Evolutionary conservation across 2,888 invertebrate genomes (phyloP), one percentile per base, ranked within the genome.

Genomic region (Drosophila borealis): DNA sequence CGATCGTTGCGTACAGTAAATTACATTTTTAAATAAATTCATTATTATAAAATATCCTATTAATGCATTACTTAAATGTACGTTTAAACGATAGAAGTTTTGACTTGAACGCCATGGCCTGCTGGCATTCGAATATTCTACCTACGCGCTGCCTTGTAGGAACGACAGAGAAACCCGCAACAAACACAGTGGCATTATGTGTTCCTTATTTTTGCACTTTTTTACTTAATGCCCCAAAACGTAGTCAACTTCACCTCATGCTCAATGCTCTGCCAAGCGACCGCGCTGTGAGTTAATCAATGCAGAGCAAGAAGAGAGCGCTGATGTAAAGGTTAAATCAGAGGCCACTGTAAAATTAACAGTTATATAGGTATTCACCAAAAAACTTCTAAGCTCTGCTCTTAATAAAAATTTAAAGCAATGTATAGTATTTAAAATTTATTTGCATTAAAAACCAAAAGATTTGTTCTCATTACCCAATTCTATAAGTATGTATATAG

Each of bases 361-460:
- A n/a, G n/a, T 14, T 29, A 25, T n/a, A 14, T 29, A 29, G 29
- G 8, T 8, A 29, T 29, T 29, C 8, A 8, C 8, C 2, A 29
- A 29, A 29, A 29, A 29, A 11, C n/a, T 46, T 10, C 2, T 14
- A 14, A 39, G 51, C 39, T 25, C 11, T 14, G 29, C 33, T 21
- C 2, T 46, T 17, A 25, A 19, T 14, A 11, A 3, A 37, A 10
- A 13, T 25, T 2, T 34, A 44, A 50, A 10, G 5, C 6, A 13
- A 1, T 57, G 13, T 45, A 49, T 71, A 74, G 55, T 77, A 74
- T 65, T 76, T 77, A 70, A 74, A 74, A 74, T 87, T 87, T 85
- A 87, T 87, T 87, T 72, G 74, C 53, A 78, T 79, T 83, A 74
- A 83, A 81, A 84, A 81, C 68, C 62, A 68, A 86, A 79, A 70